A percentile compares a stretch with the other conserved stretches of the same genome.
Conservation (phyloP, 2,888 invertebrate genomes). For the Drosophila longiperda region DNA sequence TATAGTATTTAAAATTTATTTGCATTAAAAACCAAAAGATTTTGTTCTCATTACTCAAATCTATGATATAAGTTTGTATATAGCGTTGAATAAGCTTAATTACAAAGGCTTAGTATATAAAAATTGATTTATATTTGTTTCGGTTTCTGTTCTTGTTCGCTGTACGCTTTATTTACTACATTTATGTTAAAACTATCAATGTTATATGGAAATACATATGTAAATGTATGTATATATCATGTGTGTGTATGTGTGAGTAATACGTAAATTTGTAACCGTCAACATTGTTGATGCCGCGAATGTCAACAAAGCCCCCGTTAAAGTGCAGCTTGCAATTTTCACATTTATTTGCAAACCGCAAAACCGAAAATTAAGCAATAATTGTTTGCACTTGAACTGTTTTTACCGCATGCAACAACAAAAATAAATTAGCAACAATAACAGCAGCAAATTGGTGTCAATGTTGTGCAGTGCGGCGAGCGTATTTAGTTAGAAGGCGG, state of each 20-base stretch:
- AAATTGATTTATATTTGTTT: slow-evolving; percentile 64
- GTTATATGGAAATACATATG: slow-evolving; percentile 27
- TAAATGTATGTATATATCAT: slow-evolving; percentile 18
- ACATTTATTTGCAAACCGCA: slow-evolving; percentile 7
- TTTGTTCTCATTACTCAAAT: slow-evolving; percentile 58
- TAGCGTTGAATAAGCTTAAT: slow-evolving; percentile 52
- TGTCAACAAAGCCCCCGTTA: slow-evolving; percentile 23
- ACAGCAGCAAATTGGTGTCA: slow-evolving; percentile 62
- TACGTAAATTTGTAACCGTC: slow-evolving; percentile 30
- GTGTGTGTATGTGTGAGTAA: slow-evolving; percentile 24
- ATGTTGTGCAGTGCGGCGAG: slow-evolving; percentile 53
- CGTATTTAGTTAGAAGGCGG: slow-evolving; percentile 7
- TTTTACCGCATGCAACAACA: slow-evolving; percentile 47
- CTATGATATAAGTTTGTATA: slow-evolving; percentile 40
- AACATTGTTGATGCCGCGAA: slow-evolving; percentile 36
- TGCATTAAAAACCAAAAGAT: slow-evolving; percentile 65
- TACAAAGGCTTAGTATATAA: slow-evolving; percentile 64
- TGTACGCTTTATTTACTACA: slow-evolving; percentile 56
- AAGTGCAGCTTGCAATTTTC: slow-evolving; percentile 48
- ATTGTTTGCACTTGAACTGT: slow-evolving; percentile 63
- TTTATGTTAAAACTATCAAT: slow-evolving; percentile 43
- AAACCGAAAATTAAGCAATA: slow-evolving; percentile 53
- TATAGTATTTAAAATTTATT: slow-evolving; percentile 68
- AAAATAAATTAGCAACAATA: slow-evolving; percentile 50
- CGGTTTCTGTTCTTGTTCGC: slow-evolving; percentile 31